Evolutionary conservation across 2,797 vertebrate species (phyloP), one percentile per base, ranked within the genome.

Genomic region (Anabas testudineus): DNA sequence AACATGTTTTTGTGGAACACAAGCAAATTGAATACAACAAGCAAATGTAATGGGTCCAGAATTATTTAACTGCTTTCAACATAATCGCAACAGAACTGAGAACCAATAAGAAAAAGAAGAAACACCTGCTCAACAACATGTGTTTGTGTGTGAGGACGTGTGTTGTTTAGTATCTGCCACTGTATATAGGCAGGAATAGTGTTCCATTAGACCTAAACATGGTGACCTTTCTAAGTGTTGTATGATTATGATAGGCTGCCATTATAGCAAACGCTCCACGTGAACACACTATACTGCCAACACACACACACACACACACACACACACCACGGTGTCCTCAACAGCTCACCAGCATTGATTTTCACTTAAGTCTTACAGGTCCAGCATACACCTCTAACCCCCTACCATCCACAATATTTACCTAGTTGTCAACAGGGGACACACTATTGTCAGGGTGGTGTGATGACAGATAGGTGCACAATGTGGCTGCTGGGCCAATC

Each of bases 301-400:
- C 48, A 77, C 26, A 79, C 53, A 74, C 52, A 58, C 57, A 43
- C 41, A 55, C 62, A 67, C 63, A 52, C 54, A 60, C 43, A 70
- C 48, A 57, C 39, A n/a, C 3, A 67, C 52, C 75, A 67, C 54
- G 46, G 60, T 70, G 65, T 66, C 86, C 84, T 87, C 83, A 67
- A 49, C 74, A 61, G 78, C 85, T 82, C 86, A 78, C 61, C 57
- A 52, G 34, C 83, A 94, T 93, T 83, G 92, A 94, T 94, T 94
- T 93, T 90, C 91, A 91, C 88, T 94, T 92, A 92, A 90, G 90
- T 85, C 87, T 74, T 84, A 86, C 81, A 73, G 83, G 87, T 90
- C 88, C 85, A 84, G 84, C 60, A 48, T 77, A 78, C 82, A 92
- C 89, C 82, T 91, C 80, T 88, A 80, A 86, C 84, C 89, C 83